These are phyloP conservation scores for Gallirallus australis DNA, from an alignment of 2,797 vertebrate genomes.

Conservation along the genomic window DNA sequence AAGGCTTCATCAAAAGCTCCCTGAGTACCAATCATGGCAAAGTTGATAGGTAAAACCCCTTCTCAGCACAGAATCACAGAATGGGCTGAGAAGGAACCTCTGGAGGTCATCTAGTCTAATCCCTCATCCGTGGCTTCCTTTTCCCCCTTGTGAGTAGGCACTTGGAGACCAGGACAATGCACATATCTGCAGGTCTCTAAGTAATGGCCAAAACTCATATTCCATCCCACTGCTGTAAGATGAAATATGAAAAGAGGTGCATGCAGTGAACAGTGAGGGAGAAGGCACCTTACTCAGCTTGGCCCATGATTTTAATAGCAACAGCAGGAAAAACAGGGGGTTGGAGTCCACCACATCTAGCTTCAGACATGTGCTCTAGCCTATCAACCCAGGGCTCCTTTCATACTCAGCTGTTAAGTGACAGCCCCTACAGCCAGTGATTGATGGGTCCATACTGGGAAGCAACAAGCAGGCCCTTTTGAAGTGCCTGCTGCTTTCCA, in stretches of 20 bases:
- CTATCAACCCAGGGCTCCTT: fast-evolving
- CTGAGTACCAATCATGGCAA: background rate
- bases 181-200: background rate
- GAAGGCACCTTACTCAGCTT: background rate
- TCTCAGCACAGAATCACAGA: background rate
- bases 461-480: background rate
- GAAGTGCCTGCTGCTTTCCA: background rate
- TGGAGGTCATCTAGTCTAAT: background rate
- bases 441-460: background rate
- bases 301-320: background rate
- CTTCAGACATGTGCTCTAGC: background rate
- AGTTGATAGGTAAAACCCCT: background rate
- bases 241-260: background rate
- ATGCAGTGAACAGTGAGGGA: background rate
- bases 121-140: background rate
- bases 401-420: background rate
- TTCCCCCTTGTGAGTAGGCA: background rate
- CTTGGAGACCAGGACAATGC: background rate
- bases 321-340: background rate
- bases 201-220: background rate
- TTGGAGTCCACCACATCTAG: background rate
- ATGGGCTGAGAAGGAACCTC: background rate
- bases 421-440: background rate
- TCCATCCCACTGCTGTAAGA: background rate
- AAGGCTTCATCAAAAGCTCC: background rate